A percentile compares a stretch with the other conserved stretches of the same genome.
These are phyloP conservation scores for Drosophila pullipes DNA, from an alignment of 2,888 invertebrate genomes.

Conservation along the genomic window DNA sequence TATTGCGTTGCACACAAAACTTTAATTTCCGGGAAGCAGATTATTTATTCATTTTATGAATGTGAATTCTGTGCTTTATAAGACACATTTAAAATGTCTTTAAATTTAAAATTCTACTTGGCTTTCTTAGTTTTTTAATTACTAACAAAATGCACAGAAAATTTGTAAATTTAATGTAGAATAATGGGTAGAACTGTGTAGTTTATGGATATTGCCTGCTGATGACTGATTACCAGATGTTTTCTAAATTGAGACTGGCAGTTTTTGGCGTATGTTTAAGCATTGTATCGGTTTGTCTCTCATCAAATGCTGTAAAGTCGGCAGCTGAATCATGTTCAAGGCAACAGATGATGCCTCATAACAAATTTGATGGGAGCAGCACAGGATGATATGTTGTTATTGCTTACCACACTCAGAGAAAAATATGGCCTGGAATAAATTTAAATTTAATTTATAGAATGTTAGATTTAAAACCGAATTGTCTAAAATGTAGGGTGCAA, in stretches of 20 bases:
- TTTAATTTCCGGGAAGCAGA: not conserved
- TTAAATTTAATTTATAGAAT: not conserved
- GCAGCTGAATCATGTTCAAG: constrained; percentile 17
- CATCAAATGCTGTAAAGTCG: constrained; percentile 1
- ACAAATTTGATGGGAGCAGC: not conserved
- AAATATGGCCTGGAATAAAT: not conserved
- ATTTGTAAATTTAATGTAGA: not conserved
- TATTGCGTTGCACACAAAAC: not conserved
- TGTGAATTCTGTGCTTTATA: not conserved
- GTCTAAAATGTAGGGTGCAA: not conserved
- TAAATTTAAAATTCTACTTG: not conserved
- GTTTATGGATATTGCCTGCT: constrained; percentile 9
- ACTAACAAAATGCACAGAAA: not conserved
- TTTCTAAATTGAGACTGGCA: constrained; percentile 46
- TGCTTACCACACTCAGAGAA: not conserved
- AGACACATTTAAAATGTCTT: not conserved
- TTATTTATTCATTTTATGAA: not conserved
- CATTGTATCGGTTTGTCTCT: constrained; percentile 10
- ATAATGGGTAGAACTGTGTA: not conserved
- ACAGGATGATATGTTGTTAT: not conserved
- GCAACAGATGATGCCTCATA: constrained; percentile 25
- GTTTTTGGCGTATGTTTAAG: constrained; percentile 16
- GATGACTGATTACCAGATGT: constrained; percentile 73
- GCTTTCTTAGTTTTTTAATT: not conserved
- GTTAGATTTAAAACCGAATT: not conserved